A percentile compares a stretch with the other conserved stretches of the same genome.
Evolutionary conservation across 2,113 vertebrate species (phyloP).

Genomic region (Mus spicilegus): DNA sequence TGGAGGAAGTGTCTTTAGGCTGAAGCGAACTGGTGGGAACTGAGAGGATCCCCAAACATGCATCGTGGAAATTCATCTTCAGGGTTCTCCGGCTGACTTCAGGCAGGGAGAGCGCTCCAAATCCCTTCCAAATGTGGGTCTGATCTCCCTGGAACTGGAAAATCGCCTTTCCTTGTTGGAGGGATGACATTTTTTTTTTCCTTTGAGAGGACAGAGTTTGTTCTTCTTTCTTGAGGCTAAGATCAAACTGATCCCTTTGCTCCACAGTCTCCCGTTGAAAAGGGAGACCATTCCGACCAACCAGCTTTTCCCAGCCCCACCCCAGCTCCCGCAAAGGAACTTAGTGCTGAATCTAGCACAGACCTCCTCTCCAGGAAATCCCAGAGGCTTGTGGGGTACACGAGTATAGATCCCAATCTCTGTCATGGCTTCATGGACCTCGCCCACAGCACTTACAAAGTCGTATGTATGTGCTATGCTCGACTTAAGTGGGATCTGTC

Average conservation of each 20-base stretch:
- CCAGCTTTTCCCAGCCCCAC: neutral
- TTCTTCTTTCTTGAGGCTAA: neutral
- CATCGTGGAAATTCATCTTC: neutral
- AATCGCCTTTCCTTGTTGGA: neutral
- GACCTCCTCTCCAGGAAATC: neutral
- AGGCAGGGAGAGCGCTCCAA: neutral
- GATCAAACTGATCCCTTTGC: neutral
- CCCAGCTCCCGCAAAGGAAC: neutral
- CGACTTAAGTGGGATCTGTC: neutral
- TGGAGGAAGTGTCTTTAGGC: neutral
- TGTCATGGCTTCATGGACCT: neutral
- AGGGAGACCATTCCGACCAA: neutral
- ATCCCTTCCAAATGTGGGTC: neutral
- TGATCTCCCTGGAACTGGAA: neutral
- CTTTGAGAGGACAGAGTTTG: neutral
- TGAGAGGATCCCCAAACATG: neutral
- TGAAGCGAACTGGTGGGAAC: neutral
- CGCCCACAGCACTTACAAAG: neutral
- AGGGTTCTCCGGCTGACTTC: neutral
- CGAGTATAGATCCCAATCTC: too few relatives aligned
- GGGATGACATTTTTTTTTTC: neutral
- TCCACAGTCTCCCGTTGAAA: neutral
- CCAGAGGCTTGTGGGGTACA: neutral
- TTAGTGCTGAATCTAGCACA: neutral
- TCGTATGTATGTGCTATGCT: rapidly evolving